phyloP scores from a whole-genome alignment of 2,797 vertebrate species.

The Brachymystax lenok region DNA sequence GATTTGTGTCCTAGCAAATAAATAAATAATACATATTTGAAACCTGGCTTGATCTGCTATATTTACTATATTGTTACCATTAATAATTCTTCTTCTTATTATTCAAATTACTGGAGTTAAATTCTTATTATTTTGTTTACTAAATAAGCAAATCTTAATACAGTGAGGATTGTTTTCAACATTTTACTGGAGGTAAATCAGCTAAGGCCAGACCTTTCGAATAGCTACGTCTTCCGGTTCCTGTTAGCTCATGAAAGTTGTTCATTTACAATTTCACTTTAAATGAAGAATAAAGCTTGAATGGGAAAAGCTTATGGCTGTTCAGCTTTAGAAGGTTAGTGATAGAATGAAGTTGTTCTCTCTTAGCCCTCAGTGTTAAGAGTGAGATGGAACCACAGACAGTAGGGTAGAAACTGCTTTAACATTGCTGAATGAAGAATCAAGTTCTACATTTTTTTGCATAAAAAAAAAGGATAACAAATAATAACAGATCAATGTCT shows the following conservation, averaged over 20 bases:
- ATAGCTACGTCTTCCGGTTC: not conserved
- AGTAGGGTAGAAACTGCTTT: conserved; percentile 6
- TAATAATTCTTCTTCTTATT: not conserved
- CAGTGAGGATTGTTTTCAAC: not conserved
- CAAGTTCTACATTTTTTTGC: too few species aligned
- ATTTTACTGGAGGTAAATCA: not conserved
- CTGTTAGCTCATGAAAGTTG: not conserved
- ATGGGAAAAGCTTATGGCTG: not conserved
- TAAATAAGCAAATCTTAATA: not conserved
- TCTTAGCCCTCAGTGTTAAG: conserved; percentile 15
- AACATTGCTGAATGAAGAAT: too few species aligned
- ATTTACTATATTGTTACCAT: not conserved
- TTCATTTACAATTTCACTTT: not conserved
- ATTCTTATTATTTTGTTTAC: not conserved
- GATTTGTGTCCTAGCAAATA: not conserved
- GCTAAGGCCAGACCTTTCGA: not conserved
- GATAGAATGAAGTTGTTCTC: not conserved
- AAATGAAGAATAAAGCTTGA: conserved; percentile 6
- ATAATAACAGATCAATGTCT: conserved; percentile 38
- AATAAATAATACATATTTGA: not conserved
- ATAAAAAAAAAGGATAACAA: conserved; percentile 13
- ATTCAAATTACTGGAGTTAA: not conserved
- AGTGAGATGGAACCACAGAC: conserved; percentile 33
- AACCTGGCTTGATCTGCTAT: not conserved
- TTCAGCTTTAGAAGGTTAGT: conserved; percentile 6